Percentiles rank a stretch among this genome's conserved stretches.
phyloP scores from a whole-genome alignment of 2,113 vertebrate genomes.

The Nesoenas mayeri region DNA sequence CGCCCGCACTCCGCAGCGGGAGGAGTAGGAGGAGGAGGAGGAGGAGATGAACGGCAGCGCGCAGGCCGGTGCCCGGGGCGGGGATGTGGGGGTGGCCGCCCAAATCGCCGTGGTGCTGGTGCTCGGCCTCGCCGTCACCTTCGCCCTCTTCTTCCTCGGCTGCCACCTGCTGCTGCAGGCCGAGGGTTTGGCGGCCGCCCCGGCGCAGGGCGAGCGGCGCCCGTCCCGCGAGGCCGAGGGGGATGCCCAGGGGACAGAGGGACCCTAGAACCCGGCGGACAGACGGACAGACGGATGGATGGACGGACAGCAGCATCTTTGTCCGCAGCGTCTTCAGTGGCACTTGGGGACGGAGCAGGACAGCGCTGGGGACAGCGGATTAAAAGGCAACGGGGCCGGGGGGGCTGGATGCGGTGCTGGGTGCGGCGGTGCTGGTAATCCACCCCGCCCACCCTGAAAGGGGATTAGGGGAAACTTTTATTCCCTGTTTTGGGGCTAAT shows the following conservation, averaged over 20 bases:
- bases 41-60: not conserved
- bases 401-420: accelerated
- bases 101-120: slow-evolving; percentile 91
- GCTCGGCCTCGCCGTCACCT: slow-evolving; percentile 88
- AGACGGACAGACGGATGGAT: not conserved
- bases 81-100: slow-evolving; percentile 46
- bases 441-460: no score
- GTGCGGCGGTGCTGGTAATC: not conserved
- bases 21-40: not conserved
- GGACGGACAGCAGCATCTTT: not conserved
- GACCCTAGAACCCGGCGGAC: accelerated
- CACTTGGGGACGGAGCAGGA: not conserved
- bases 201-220: slow-evolving; percentile 75
- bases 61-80: accelerated
- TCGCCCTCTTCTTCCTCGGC: slow-evolving; percentile 89
- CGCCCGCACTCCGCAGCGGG: not conserved
- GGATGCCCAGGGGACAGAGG: slow-evolving; percentile 73
- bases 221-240: slow-evolving; percentile 81
- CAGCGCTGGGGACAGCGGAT: not conserved
- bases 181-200: slow-evolving; percentile 85
- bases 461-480: no score
- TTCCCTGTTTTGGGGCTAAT: no score
- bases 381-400: not conserved
- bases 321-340: not conserved
- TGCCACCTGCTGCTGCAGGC: slow-evolving; percentile 91